Conservation (phyloP, 2,113 vertebrate species). For the Vidua macroura region DNA sequence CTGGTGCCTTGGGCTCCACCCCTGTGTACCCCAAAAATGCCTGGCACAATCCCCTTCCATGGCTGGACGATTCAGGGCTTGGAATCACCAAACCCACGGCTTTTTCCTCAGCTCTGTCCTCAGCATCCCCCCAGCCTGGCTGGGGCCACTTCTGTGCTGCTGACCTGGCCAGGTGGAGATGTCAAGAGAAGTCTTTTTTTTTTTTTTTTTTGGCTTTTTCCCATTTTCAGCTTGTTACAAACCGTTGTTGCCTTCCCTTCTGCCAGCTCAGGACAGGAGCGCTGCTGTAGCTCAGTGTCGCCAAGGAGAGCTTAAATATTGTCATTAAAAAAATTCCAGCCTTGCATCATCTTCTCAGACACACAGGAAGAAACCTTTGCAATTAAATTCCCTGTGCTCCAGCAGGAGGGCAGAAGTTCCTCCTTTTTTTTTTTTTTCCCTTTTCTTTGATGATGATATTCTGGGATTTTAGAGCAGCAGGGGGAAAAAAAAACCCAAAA, state of each 20-base stretch:
- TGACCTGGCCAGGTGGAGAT: neutral
- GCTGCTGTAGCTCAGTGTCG: neutral
- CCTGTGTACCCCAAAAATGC: conserved; percentile 35
- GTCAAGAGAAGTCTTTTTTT: neutral
- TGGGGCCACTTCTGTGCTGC: fast-evolving
- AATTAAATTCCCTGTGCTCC: neutral
- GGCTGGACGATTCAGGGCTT: conserved; percentile 43
- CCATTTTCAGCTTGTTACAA: neutral
- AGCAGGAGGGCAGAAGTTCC: neutral
- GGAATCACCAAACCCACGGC: neutral
- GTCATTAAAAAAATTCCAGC: neutral
- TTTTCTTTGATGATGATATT: neutral
- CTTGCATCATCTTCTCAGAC: neutral
- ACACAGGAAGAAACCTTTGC: neutral
- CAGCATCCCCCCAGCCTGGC: neutral
- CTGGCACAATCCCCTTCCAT: conserved; percentile 15
- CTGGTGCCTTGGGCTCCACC: conserved; percentile 28
- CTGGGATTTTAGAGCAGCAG: neutral
- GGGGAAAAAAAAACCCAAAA: neutral
- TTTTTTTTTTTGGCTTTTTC: neutral
- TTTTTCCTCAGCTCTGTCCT: neutral
- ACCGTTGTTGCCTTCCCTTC: fast-evolving
- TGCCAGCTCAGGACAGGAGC: neutral
- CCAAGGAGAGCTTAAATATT: neutral
- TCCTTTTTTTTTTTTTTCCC: neutral